Evolutionary conservation across 2,113 vertebrate species (phyloP).

Genomic region (Oryzias woworae): DNA sequence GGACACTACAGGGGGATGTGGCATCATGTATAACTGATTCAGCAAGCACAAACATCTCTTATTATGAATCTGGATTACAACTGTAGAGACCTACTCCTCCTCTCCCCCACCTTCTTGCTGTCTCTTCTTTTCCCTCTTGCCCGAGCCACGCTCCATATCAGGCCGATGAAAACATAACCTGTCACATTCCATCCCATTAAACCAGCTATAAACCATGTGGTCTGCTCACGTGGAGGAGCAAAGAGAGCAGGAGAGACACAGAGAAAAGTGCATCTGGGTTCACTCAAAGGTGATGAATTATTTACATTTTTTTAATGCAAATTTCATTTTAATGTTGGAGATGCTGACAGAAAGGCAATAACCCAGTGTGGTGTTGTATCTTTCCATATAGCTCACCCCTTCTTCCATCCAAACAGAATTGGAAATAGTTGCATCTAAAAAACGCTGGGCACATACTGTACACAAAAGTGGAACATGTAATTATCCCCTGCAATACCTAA

Average conservation of each 20-base stretch:
- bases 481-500: conserved; percentile 62
- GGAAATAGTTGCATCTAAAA: conserved; percentile 33
- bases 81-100: conserved; percentile 43
- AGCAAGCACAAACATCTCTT: conserved; percentile 68
- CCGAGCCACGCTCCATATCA: conserved; percentile 72
- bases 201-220: conserved; percentile 78
- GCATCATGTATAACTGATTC: conserved; percentile 70
- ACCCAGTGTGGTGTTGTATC: conserved; percentile 22
- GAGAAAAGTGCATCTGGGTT: conserved; percentile 67
- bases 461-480: conserved; percentile 51
- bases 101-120: conserved; percentile 6
- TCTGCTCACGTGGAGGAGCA: conserved; percentile 65
- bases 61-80: conserved; percentile 61
- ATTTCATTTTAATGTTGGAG: conserved; percentile 77
- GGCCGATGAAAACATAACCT: conserved; percentile 78
- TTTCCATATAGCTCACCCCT: conserved; percentile 14
- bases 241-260: conserved; percentile 24
- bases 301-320: conserved; percentile 82
- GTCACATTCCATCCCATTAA: conserved; percentile 85
- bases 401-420: conserved; percentile 19
- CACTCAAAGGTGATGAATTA: conserved; percentile 80
- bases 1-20: conserved; percentile 17
- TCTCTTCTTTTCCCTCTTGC: conserved; percentile 36
- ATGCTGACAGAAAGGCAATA: conserved; percentile 56
- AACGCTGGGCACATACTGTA: conserved; percentile 49